Evolutionary conservation across 2,888 invertebrate species (phyloP), one percentile per base, ranked within the genome.

Genomic region (Orthonevra nobilis): DNA sequence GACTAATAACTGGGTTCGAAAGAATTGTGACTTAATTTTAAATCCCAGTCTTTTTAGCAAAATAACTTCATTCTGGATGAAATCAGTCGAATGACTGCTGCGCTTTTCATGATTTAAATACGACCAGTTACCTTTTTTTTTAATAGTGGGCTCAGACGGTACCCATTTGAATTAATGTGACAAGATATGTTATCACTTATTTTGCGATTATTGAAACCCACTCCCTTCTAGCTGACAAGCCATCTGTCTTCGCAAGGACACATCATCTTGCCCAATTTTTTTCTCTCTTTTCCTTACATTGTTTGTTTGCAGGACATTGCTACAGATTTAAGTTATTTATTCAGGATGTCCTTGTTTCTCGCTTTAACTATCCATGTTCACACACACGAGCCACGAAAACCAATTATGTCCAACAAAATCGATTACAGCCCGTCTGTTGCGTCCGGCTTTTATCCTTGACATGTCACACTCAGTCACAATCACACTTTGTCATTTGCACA

Each of bases 371-470:
- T 17, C 26, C 17, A 26, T 32, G 26, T 52, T 28, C 12, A 15
- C 23, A 17, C 23, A 19, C 36, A 63, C 30, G 58, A 52, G 34
- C 26, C 64, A 77, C 46, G 70, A 66, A 66, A 77, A 72, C 64
- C 61, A 70, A 77, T 72, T 32, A 77, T 60, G 72, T 54, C 58
- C 64, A 52, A 70, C 63, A 63, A 63, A 77, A 64, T 77, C 75
- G 69, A 77, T 77, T 70, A 70, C 58, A 52, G 19, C 36, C 30
- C 44, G 54, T 58, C 69, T 60, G 58, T 26, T 14, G 44, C 46
- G 26, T 46, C 12, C 23, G 14, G 38, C 23, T 28, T 28, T 14
- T 12, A 2, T 34, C 34, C 15, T 7, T 7, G 44, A n/a, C 23
- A 6, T 19, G n/a, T n/a, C n/a, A n/a, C n/a, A n/a, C n/a, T n/a